Evolutionary conservation across 2,888 invertebrate genomes (phyloP), one percentile per base, ranked within the genome.

Genomic region (Catocala fraxini): DNA sequence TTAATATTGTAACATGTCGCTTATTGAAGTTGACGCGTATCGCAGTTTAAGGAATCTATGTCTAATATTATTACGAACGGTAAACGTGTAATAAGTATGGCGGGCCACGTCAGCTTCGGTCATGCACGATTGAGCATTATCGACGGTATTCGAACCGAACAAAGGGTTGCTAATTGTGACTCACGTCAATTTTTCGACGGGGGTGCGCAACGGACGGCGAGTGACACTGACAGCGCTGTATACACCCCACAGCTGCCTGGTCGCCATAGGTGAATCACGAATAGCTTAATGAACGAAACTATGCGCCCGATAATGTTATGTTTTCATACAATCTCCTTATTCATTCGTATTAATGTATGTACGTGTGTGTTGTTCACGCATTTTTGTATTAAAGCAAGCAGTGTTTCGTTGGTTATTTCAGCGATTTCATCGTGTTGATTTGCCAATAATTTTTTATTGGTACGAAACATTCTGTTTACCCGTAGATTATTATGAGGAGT

Each of bases 111-210:
- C 76, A 75, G 69, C 58, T 70, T 65, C 43, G 59, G 72, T 73
- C 76, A 79, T 65, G 78, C 75, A 75, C 75, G 75, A 78, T 75
- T 71, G 58, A 70, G 62, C 73, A 73, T 81, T 79, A 63, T 68
- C 58, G 66, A 75, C 73, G 72, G 68, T 55, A 74, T 66, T 70
- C 71, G 55, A 59, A 67, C 61, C 52, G 46, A 67, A 73, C 64
- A 77, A 76, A 72, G 77, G 77, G 76, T 76, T 75, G 71, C 61
- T 73, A 70, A 63, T 68, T 72, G 68, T 78, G 79, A 77, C 55
- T 73, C 75, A 71, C 54, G 47, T 59, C 11, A 56, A 63, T 72
- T 74, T 53, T 74, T 76, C 49, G 43, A 70, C 62, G 62, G 59
- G 70, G 75, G 71, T 68, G 58, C 35, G 56, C n/a, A 57, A 49